These are phyloP conservation scores for Ylistrum balloti DNA, from an alignment of 1,140 invertebrate genomes.

Conservation along the genomic window DNA sequence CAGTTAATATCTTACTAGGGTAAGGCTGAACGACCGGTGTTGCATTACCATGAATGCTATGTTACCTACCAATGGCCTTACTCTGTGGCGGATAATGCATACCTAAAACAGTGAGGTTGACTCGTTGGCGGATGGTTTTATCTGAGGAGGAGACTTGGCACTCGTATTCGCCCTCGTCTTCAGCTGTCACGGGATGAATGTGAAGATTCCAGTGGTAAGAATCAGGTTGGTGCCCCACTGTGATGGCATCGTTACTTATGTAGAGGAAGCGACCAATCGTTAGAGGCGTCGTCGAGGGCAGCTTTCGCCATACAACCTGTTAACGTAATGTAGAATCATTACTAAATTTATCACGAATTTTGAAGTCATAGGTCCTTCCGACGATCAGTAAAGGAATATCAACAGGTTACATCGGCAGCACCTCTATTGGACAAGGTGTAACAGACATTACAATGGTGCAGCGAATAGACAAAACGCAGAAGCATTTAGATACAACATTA, in stretches of 20 bases:
- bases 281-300: conserved; percentile 48
- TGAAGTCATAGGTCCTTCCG: too few relatives aligned
- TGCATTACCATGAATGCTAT: too few relatives aligned
- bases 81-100: neutral
- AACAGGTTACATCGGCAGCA: too few relatives aligned
- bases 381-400: too few relatives aligned
- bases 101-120: conserved; percentile 51
- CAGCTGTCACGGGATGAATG: conserved; percentile 49
- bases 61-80: too few relatives aligned
- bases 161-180: conserved; percentile 54
- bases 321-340: neutral
- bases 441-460: too few relatives aligned
- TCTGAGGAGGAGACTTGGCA: conserved; percentile 54
- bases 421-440: too few relatives aligned
- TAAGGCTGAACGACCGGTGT: too few relatives aligned
- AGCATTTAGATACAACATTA: too few relatives aligned
- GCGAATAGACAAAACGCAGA: too few relatives aligned
- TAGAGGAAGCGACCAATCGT: conserved; percentile 52
- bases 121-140: conserved; percentile 45
- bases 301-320: conserved; percentile 58
- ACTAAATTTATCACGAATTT: too few relatives aligned
- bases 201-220: conserved; percentile 53
- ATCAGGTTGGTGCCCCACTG: conserved; percentile 47
- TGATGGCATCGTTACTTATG: conserved; percentile 52
- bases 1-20: too few relatives aligned